Conservation (phyloP, 2,113 vertebrate genomes). For the Hypomesus transpacificus region DNA sequence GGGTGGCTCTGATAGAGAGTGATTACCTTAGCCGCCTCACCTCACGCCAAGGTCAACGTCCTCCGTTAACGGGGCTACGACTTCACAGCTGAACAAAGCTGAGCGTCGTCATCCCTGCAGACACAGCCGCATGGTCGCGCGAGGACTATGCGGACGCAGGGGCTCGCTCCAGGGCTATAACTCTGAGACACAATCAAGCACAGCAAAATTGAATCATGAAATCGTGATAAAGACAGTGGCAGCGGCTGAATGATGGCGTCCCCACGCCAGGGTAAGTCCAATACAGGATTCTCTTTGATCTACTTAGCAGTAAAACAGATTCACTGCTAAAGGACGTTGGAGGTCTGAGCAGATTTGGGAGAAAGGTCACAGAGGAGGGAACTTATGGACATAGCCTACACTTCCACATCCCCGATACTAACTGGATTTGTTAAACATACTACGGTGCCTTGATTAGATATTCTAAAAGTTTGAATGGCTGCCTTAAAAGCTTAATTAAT, state of each 20-base stretch:
- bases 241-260: constrained; percentile 21
- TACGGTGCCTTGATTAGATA: no score
- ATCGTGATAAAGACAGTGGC: constrained; percentile 37
- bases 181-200: constrained; percentile 47
- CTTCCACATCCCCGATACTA: no score
- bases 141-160: constrained; percentile 13
- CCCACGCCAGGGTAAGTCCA: constrained; percentile 38
- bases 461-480: no score
- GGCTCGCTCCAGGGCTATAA: constrained; percentile 44
- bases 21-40: neutral
- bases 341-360: neutral
- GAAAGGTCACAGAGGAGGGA: neutral
- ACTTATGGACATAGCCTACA: no score
- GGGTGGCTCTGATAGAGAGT: neutral
- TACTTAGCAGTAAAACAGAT: constrained; percentile 29
- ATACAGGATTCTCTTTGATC: constrained; percentile 36
- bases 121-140: constrained; percentile 4
- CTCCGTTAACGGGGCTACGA: constrained; percentile 5
- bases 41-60: constrained; percentile 10
- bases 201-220: constrained; percentile 40
- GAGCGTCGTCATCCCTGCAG: constrained; percentile 17
- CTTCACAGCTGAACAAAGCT: neutral
- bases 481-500: no score
- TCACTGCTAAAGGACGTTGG: constrained; percentile 18
- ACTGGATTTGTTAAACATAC: no score